phyloP scores from a whole-genome alignment of 64 coral and sea anemone species.

The Actinia equina region DNA sequence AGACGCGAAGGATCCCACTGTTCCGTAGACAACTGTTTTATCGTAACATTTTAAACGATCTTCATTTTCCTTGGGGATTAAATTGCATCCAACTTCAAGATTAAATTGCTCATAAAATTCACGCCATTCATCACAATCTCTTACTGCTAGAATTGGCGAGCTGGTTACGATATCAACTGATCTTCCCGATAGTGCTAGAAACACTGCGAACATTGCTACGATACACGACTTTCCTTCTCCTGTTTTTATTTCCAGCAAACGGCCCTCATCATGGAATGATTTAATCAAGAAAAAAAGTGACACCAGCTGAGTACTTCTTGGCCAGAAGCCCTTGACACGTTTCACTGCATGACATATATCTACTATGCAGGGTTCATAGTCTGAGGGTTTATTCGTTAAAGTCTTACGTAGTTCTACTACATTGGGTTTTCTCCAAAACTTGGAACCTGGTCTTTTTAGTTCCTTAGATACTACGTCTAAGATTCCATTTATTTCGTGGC shows the following conservation, averaged over 20 bases:
- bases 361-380: neutral
- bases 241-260: conserved; percentile 22
- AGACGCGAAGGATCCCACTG: conserved; percentile 21
- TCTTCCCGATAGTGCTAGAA: conserved; percentile 4
- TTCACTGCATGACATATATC: neutral
- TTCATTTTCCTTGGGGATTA: conserved; percentile 24
- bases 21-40: conserved; percentile 29
- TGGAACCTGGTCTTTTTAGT: too few relatives aligned
- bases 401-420: neutral
- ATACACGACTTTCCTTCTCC: conserved; percentile 42
- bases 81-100: neutral
- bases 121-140: conserved; percentile 16
- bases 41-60: conserved; percentile 20
- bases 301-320: conserved; percentile 27
- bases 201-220: conserved; percentile 32
- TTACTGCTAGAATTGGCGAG: conserved; percentile 20
- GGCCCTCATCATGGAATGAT: neutral
- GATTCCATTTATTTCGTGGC: too few relatives aligned
- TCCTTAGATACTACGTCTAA: too few relatives aligned
- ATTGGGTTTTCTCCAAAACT: too few relatives aligned
- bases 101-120: neutral
- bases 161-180: conserved; percentile 25
- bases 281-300: conserved; percentile 15
- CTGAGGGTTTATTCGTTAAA: neutral
- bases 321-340: neutral